Evolutionary conservation across 2,888 invertebrate species (phyloP), one percentile per base, ranked within the genome.

Genomic region (Busseola fusca): DNA sequence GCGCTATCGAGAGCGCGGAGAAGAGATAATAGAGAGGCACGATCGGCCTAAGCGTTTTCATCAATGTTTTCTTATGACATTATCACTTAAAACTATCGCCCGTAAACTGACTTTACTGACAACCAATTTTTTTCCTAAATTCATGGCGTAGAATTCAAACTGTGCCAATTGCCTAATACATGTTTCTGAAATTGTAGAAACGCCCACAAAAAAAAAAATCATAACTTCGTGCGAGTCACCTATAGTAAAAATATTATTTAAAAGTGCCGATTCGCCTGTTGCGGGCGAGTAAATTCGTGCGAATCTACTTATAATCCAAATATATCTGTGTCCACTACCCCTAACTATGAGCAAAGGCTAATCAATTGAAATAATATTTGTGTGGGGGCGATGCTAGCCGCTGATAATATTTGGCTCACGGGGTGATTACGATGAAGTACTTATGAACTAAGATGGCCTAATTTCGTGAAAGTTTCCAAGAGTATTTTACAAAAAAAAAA

Each of bases 351-450:
- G 59, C 78, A 76, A 81, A 75, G 82, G 83, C 75, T 86, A 88
- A 91, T 91, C 88, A 91, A 91, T 90, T 91, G 87, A 85, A 88
- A 90, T 85, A 91, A 91, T 91, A 91, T 91, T 91, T 90, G 87
- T 83, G 80, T 77, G 78, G 76, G 76, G 76, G 69, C 80, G 64
- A 76, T 73, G 58, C 42, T 56, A 52, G 71, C 57, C 48, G 64
- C 48, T 14, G 68, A 73, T 77, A 80, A 78, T 79, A 79, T 77
- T 76, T 75, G 70, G 56, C 69, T 60, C 66, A 69, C 58, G 56
- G 70, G 59, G 40, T 70, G 40, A 65, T 78, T 75, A 42, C 16
- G 40, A 56, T 63, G 58, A 27, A 40, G 54, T 57, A 40, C 16
- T 66, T 40, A 40, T 27, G 45, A 42, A 34, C 52, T 37, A 59